Conservation (phyloP, 2,888 invertebrate genomes). For the Ophioninae sp. region DNA sequence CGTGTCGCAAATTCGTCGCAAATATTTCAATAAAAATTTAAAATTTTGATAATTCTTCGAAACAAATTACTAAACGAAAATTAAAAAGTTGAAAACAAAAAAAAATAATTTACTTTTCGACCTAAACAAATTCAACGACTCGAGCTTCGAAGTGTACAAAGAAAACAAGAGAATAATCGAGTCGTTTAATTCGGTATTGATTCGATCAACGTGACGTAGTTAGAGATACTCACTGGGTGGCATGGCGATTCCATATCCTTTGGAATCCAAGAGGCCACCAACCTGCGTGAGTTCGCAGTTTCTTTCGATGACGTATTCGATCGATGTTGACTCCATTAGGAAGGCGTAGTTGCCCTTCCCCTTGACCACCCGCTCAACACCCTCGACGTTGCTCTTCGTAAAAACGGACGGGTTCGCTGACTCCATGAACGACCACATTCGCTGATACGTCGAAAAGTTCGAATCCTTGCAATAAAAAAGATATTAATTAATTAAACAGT, state of each 20-base stretch:
- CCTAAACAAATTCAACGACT: too few species aligned
- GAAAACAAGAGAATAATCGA: neutral
- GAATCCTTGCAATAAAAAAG: slow-evolving; percentile 85
- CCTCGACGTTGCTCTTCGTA: slow-evolving; percentile 91
- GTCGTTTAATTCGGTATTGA: neutral
- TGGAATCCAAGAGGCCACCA: slow-evolving; percentile 91
- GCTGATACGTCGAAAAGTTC: slow-evolving; percentile 93
- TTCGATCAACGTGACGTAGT: neutral
- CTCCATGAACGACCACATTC: slow-evolving; percentile 97
- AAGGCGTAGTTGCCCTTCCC: slow-evolving; percentile 93
- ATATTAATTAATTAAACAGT: neutral
- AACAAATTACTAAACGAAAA: too few species aligned
- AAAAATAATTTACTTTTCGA: too few species aligned
- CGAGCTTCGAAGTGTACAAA: too few species aligned
- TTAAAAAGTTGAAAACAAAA: too few species aligned
- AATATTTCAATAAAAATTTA: too few species aligned
- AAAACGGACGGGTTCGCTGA: slow-evolving; percentile 92
- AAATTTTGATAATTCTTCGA: too few species aligned
- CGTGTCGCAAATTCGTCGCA: too few species aligned
- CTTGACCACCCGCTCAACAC: slow-evolving; percentile 91
- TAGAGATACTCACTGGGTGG: slow-evolving; percentile 87
- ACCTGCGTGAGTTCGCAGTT: slow-evolving; percentile 93
- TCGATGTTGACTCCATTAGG: slow-evolving; percentile 97
- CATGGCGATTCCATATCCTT: slow-evolving; percentile 96
- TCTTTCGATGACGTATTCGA: slow-evolving; percentile 94